These are phyloP conservation scores for Avahi laniger DNA, from an alignment of 2,797 vertebrate genomes.

Conservation along the genomic window DNA sequence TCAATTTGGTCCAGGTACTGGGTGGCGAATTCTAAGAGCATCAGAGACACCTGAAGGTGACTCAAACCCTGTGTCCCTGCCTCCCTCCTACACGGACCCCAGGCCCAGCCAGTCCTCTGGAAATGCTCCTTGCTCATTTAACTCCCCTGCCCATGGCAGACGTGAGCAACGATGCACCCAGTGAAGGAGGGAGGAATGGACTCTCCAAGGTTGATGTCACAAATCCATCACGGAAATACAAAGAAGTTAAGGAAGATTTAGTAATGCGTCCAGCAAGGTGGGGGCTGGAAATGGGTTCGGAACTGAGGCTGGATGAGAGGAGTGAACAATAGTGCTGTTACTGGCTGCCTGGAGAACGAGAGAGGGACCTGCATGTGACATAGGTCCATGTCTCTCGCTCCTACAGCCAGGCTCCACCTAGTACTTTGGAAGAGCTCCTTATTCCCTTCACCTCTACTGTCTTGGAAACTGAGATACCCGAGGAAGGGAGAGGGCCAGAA, in stretches of 20 bases:
- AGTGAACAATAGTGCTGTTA: neutral
- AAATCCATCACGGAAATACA: neutral
- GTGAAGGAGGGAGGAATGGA: neutral
- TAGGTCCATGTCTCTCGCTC: accelerated
- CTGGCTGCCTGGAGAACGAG: neutral
- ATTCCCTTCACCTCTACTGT: neutral
- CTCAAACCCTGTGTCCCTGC: neutral
- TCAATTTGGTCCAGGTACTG: neutral
- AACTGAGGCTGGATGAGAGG: neutral
- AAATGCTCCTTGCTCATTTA: neutral
- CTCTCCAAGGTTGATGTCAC: neutral
- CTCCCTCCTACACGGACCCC: neutral
- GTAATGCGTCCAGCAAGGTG: neutral
- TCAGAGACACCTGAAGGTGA: neutral
- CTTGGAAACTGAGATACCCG: neutral
- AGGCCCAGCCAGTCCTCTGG: neutral
- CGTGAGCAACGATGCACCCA: neutral
- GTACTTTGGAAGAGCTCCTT: neutral
- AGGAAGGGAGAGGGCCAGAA: neutral
- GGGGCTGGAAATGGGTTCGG: neutral
- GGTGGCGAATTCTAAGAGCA: neutral
- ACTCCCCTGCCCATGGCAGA: neutral
- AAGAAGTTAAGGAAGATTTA: neutral
- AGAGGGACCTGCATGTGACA: neutral
- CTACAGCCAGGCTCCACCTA: neutral